Conservation (phyloP, 2,113 vertebrate species). For the Zeus faber region DNA sequence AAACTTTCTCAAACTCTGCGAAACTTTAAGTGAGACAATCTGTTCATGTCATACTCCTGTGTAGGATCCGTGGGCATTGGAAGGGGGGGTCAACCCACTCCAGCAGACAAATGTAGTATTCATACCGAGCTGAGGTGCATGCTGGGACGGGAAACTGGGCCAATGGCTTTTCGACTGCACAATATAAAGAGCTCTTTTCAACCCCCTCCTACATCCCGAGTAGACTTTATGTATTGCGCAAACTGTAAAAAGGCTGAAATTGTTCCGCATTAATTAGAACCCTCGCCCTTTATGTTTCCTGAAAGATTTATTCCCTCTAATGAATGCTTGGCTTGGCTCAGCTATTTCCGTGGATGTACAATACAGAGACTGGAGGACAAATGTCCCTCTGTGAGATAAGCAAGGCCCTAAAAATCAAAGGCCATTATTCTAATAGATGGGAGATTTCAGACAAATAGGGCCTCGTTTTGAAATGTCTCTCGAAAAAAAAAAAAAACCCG, state of each 20-base stretch:
- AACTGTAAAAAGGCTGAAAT: constrained; percentile 73
- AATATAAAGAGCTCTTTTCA: constrained; percentile 79
- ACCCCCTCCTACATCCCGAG: constrained; percentile 69
- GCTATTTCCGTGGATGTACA: constrained; percentile 61
- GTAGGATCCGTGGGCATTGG: constrained; percentile 56
- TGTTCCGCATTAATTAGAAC: constrained; percentile 72
- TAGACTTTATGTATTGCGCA: constrained; percentile 66
- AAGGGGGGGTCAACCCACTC: constrained; percentile 69
- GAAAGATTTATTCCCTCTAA: constrained; percentile 64
- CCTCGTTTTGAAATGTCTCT: too few species aligned
- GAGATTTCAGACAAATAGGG: too few species aligned
- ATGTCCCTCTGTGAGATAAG: constrained; percentile 17
- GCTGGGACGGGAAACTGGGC: constrained; percentile 68
- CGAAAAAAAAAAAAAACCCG: too few species aligned
- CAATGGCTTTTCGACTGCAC: constrained; percentile 64
- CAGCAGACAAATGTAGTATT: constrained; percentile 76
- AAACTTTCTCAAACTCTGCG: constrained; percentile 32
- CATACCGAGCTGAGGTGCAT: constrained; percentile 75
- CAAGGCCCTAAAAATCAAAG: too few species aligned
- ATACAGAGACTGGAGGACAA: constrained; percentile 37
- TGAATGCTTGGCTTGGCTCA: constrained; percentile 55
- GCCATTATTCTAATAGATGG: too few species aligned
- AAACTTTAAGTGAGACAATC: constrained; percentile 32
- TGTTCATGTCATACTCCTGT: constrained; percentile 59
- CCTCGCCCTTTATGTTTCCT: constrained; percentile 55